Percentiles rank a stretch among this genome's conserved stretches.
phyloP scores from a whole-genome alignment of 2,113 vertebrate species.

The Cinclus cinclus region DNA sequence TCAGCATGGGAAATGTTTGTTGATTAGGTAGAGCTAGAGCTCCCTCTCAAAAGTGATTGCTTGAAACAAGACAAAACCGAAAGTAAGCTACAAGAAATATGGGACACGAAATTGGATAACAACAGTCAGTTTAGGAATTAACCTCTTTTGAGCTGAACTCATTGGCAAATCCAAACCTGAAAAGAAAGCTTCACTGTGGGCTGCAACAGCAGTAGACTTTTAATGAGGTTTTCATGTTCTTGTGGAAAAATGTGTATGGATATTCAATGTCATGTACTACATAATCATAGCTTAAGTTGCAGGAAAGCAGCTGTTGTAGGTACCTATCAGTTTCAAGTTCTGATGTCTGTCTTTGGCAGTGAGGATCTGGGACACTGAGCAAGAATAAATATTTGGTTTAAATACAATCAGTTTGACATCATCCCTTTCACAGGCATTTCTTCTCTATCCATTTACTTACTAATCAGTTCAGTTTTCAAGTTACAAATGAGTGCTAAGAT shows the following conservation, averaged over 20 bases:
- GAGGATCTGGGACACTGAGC: background rate
- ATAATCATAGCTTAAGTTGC: background rate
- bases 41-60: background rate
- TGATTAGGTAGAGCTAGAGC: background rate
- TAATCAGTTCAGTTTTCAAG: background rate
- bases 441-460: background rate
- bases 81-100: background rate
- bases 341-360: background rate
- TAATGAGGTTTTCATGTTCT: background rate
- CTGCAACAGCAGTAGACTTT: background rate
- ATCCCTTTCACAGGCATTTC: background rate
- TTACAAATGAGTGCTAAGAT: background rate
- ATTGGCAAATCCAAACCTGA: background rate
- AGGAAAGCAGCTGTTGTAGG: background rate
- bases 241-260: background rate
- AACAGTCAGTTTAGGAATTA: background rate
- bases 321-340: background rate
- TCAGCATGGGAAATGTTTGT: background rate
- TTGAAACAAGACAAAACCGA: background rate
- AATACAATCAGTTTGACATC: background rate
- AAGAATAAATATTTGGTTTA: background rate
- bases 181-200: background rate
- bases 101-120: background rate
- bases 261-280: background rate
- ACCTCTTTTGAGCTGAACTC: background rate